These are phyloP conservation scores for Drosophila monieri DNA, from an alignment of 2,888 invertebrate genomes.

Conservation along the genomic window DNA sequence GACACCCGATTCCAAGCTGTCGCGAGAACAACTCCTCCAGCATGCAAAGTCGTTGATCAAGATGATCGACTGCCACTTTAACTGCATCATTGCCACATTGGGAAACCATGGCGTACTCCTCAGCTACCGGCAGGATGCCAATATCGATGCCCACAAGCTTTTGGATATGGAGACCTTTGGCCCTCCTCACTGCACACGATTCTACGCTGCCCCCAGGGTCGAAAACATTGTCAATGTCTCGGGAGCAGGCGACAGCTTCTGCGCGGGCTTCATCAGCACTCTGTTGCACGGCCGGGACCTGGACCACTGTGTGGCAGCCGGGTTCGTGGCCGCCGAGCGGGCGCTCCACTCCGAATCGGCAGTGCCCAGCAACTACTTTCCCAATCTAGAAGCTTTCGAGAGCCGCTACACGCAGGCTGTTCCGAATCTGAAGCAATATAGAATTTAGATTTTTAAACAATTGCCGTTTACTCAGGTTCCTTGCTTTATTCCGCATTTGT, in stretches of 20 bases:
- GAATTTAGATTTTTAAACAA: constrained; percentile 26
- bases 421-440: constrained; percentile 42
- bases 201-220: constrained; percentile 68
- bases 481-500: constrained; percentile 18
- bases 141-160: constrained; percentile 31
- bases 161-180: constrained; percentile 29
- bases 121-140: constrained; percentile 66
- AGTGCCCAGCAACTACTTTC: constrained; percentile 85
- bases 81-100: constrained; percentile 87
- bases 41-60: constrained; percentile 80
- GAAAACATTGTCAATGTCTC: constrained; percentile 88
- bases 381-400: constrained; percentile 48
- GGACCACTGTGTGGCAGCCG: constrained; percentile 86
- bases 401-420: constrained; percentile 40
- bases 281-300: constrained; percentile 86
- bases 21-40: constrained; percentile 48
- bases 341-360: constrained; percentile 86
- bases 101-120: constrained; percentile 87
- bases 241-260: constrained; percentile 93
- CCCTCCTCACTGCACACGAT: constrained; percentile 51
- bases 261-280: constrained; percentile 88
- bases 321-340: constrained; percentile 86
- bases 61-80: constrained; percentile 84
- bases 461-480: constrained; percentile 34
- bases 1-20: constrained; percentile 33